phyloP scores from a whole-genome alignment of 2,888 invertebrate species.

The Epinotia nisella region DNA sequence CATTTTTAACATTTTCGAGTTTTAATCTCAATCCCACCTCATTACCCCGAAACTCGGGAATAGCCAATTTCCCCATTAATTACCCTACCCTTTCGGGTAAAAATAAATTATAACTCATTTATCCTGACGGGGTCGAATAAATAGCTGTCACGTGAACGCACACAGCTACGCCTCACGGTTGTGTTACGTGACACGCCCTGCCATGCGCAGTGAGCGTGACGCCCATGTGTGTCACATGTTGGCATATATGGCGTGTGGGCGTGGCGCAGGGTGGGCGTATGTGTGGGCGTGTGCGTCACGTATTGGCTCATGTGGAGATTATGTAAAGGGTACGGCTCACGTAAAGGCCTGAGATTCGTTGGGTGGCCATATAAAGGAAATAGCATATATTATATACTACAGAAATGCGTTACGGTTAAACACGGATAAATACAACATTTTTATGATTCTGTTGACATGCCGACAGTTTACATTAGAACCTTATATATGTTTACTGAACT shows the following conservation, averaged over 20 bases:
- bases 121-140: slow-evolving; percentile 73
- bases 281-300: slow-evolving; percentile 50
- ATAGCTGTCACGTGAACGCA: slow-evolving; percentile 75
- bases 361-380: background rate
- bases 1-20: slow-evolving; percentile 73
- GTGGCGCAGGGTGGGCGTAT: slow-evolving; percentile 72
- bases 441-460: background rate
- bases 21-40: slow-evolving; percentile 84
- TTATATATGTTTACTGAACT: too few relatives aligned
- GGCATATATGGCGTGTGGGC: slow-evolving; percentile 69
- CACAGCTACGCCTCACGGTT: slow-evolving; percentile 58
- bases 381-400: background rate
- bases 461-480: too few relatives aligned
- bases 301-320: slow-evolving; percentile 43
- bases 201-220: slow-evolving; percentile 50
- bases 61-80: slow-evolving; percentile 84
- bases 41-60: slow-evolving; percentile 83
- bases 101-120: slow-evolving; percentile 85
- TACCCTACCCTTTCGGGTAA: slow-evolving; percentile 82
- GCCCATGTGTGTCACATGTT: slow-evolving; percentile 38
- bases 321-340: slow-evolving; percentile 39
- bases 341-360: slow-evolving; percentile 14
- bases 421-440: too few relatives aligned
- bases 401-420: background rate
- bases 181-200: slow-evolving; percentile 62